Evolutionary conservation across 2,888 invertebrate genomes (phyloP), one percentile per base, ranked within the genome.

Genomic region (Ectemnius lituratus): DNA sequence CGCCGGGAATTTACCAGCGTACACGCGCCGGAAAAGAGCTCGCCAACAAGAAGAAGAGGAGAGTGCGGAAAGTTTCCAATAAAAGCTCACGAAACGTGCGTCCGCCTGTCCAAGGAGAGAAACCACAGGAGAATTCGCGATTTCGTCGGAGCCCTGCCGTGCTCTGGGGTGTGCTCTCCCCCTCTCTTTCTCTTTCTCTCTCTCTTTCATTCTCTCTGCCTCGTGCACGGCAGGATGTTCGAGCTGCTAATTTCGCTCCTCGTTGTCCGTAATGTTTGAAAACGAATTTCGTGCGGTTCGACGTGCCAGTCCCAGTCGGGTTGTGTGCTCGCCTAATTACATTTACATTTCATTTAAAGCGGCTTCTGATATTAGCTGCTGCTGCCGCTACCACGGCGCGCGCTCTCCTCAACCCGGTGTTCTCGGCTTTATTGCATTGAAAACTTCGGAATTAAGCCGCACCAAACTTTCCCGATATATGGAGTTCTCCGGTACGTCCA

Each of bases 331-430:
- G 62, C 37, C 58, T 73, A 73, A 73, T 69, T 73, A 65, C 65
- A 66, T 73, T 69, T 73, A 73, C 69, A 73, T 73, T 73, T 73
- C 65, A 69, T 73, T 73, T 64, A 65, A 73, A 46, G 18, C 23
- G 46, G 20, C 59, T 56, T 56, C 64, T 28, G 45, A 73, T 69
- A 70, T 70, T 62, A 68, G 61, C 64, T 57, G 60, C 57, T 47
- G 60, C 45, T 2, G 11, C 8, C 8, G 37, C 37, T 37, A 8
- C 37, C 37, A 37, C 8, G 37, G 37, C 37, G 37, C 8, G 37
- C 37, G 8, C 37, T 37, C 37, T 37, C 37, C 37, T 37, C 11
- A 11, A 23, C 46, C 46, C 37, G 57, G 20, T 56, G 45, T 57
- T 45, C 56, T 16, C 47, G 68, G 27, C 62, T 62, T 66, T 18